A percentile compares a stretch with the other conserved stretches of the same genome.
These are phyloP conservation scores for Nothocercus julius DNA, from an alignment of 2,113 vertebrate species.

Conservation along the genomic window DNA sequence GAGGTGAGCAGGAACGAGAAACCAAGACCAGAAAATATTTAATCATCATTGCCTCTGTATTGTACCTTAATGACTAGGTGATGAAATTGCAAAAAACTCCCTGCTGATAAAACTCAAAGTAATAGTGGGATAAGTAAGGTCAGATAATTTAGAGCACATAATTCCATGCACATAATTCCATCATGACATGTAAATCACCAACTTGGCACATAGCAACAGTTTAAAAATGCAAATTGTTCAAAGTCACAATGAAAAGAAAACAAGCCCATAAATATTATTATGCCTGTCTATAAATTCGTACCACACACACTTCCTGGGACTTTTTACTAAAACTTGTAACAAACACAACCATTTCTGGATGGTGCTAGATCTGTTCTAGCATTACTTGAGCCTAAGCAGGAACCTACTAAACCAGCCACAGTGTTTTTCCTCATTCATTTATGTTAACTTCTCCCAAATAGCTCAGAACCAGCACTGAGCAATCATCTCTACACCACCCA, in stretches of 20 bases:
- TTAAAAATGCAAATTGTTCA: not conserved
- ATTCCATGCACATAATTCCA: not conserved
- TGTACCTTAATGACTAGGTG: not conserved
- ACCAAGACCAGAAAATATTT: not conserved
- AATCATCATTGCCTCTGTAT: not conserved
- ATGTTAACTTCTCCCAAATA: not conserved
- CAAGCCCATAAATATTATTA: not conserved
- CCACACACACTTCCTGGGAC: not conserved
- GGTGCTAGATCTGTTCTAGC: not conserved
- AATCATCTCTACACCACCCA: not conserved
- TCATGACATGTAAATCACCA: not conserved
- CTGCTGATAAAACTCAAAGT: conserved; percentile 29
- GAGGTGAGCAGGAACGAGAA: not conserved
- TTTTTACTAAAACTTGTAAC: not conserved
- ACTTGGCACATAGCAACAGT: not conserved
- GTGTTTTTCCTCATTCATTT: not conserved
- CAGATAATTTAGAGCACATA: not conserved
- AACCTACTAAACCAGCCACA: not conserved
- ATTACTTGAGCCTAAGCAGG: not conserved
- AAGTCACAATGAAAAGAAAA: not conserved
- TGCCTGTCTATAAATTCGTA: not conserved
- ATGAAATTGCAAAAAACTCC: not conserved
- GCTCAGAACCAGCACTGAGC: not conserved
- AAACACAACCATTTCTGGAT: not conserved
- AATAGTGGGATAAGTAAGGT: conserved; percentile 8